A percentile compares a stretch with the other conserved stretches of the same genome.
Evolutionary conservation across 2,888 invertebrate species (phyloP).

Genomic region (Nipponacmea schrenckii): DNA sequence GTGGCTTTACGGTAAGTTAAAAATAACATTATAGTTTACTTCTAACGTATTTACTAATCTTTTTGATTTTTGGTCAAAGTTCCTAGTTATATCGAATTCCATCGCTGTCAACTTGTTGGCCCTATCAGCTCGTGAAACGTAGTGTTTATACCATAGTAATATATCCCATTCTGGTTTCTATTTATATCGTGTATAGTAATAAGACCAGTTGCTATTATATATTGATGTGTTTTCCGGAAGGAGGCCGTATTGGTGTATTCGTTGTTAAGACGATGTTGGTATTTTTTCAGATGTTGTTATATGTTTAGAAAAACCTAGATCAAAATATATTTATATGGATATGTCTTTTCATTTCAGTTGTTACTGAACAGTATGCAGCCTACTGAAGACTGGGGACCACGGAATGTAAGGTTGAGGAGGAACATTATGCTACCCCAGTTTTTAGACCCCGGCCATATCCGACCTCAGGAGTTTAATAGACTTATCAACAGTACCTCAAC

Average conservation of each 20-base stretch:
- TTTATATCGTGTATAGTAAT: no score
- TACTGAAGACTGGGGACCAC: constrained; percentile 56
- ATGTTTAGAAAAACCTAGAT: no score
- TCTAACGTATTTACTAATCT: background rate
- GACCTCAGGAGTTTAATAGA: background rate
- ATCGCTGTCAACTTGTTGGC: background rate
- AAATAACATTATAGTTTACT: background rate
- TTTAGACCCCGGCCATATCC: background rate
- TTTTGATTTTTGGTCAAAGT: background rate
- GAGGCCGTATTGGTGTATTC: no score
- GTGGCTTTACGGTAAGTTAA: constrained; percentile 58
- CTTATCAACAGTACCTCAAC: constrained; percentile 1
- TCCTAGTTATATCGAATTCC: background rate
- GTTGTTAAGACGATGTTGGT: no score
- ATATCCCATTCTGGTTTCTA: no score
- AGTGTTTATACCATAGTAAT: no score
- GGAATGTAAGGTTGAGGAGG: background rate
- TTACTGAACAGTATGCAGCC: constrained; percentile 49
- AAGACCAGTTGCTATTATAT: no score
- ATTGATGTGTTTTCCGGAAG: no score
- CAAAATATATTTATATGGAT: background rate
- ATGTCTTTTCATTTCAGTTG: constrained; percentile 39
- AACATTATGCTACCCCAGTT: background rate
- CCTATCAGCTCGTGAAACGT: no score
- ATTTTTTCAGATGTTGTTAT: no score